Conservation (phyloP, 2,888 invertebrate genomes). For the Eilema depressum region DNA sequence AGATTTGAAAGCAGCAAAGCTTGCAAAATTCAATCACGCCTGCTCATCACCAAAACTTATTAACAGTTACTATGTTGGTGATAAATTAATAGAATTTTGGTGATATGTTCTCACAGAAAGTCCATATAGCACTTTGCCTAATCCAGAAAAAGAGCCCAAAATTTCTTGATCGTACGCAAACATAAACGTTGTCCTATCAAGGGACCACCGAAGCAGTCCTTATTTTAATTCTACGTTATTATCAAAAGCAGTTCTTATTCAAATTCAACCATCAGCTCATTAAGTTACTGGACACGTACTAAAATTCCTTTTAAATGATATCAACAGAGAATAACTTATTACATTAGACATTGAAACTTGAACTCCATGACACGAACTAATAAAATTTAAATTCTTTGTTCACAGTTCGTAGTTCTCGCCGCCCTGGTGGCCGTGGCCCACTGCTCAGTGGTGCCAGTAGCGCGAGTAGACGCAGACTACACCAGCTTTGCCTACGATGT, state of each 20-base stretch:
- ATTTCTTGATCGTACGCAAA: neutral
- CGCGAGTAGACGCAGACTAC: slow-evolving; percentile 83
- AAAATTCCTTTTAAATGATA: neutral
- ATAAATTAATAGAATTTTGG: too few species aligned
- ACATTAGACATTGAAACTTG: slow-evolving; percentile 4
- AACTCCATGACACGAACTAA: neutral
- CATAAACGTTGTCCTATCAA: neutral
- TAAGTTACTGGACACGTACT: neutral
- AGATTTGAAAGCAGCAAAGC: neutral
- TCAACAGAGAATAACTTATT: neutral
- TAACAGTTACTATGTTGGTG: too few species aligned
- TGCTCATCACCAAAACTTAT: neutral
- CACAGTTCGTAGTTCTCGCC: slow-evolving; percentile 77
- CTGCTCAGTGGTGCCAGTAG: slow-evolving; percentile 83
- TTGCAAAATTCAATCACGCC: neutral
- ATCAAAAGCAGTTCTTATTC: neutral
- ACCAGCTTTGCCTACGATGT: slow-evolving; percentile 87
- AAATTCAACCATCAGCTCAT: neutral
- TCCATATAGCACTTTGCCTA: neutral
- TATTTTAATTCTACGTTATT: neutral
- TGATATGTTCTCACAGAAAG: neutral
- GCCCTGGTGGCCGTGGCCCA: slow-evolving; percentile 77
- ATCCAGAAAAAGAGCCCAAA: neutral
- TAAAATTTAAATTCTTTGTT: slow-evolving; percentile 37
- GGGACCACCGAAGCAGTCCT: neutral